phyloP scores from a whole-genome alignment of 2,888 invertebrate genomes.

The Eurytoma californica region DNA sequence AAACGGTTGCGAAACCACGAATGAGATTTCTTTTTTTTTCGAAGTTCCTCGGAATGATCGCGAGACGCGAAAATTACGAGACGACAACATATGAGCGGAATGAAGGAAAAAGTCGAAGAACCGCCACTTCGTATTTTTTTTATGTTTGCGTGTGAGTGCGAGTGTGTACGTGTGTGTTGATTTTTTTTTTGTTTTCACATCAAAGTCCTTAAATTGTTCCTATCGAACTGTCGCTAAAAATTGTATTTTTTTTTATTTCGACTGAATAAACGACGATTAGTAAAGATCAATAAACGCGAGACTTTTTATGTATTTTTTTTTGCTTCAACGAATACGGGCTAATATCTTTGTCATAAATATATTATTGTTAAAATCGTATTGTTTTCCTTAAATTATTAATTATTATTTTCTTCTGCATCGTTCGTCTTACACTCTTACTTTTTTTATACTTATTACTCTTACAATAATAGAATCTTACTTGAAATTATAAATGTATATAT shows the following conservation, averaged over 20 bases:
- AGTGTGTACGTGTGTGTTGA: constrained; percentile 22
- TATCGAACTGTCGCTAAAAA: constrained; percentile 45
- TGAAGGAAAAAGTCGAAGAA: constrained; percentile 2
- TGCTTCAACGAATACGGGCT: constrained; percentile 33
- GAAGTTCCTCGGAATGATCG: constrained; percentile 48
- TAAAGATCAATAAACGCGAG: constrained; percentile 32
- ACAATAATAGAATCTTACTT: constrained; percentile 51
- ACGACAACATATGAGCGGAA: constrained; percentile 16
- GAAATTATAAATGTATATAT: constrained; percentile 50
- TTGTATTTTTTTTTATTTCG: constrained; percentile 4
- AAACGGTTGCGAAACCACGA: background rate
- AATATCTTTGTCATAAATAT: constrained; percentile 58
- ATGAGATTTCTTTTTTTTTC: background rate
- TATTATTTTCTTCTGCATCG: constrained; percentile 34
- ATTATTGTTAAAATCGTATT: constrained; percentile 61
- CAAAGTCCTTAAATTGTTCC: constrained; percentile 37
- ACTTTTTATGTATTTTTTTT: constrained; percentile 18
- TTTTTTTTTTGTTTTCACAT: constrained; percentile 19
- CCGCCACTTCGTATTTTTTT: background rate
- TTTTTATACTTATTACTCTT: constrained; percentile 39
- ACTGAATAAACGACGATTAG: constrained; percentile 13
- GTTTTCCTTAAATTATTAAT: constrained; percentile 32
- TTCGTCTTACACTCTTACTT: constrained; percentile 48
- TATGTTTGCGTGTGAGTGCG: background rate
- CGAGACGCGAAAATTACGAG: background rate